phyloP scores from a whole-genome alignment of 2,113 vertebrate genomes.

The Nibea coibor region DNA sequence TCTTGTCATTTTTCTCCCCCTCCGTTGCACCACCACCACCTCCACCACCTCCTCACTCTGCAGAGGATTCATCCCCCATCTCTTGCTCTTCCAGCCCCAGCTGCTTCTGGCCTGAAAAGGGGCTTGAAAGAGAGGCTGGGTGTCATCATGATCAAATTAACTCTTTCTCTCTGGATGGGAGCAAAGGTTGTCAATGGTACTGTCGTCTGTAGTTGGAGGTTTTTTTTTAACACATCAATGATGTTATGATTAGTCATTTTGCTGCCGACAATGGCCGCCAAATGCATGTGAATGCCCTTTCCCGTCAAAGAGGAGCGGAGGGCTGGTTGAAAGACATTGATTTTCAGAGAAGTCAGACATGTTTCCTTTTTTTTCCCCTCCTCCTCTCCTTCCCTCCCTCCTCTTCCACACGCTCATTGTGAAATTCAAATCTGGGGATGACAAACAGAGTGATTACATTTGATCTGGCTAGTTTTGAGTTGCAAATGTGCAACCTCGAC shows the following conservation, averaged over 20 bases:
- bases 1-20: constrained; percentile 58
- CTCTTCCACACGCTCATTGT: constrained; percentile 68
- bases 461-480: constrained; percentile 83
- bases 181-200: constrained; percentile 84
- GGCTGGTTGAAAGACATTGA: constrained; percentile 80
- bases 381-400: constrained; percentile 22
- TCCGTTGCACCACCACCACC: neutral
- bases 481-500: constrained; percentile 81
- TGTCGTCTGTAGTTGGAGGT: constrained; percentile 62
- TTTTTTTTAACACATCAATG: constrained; percentile 75
- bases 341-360: constrained; percentile 76
- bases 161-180: constrained; percentile 82
- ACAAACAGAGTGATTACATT: constrained; percentile 84
- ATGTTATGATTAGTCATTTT: constrained; percentile 87
- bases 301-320: constrained; percentile 71
- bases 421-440: constrained; percentile 80
- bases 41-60: constrained; percentile 28
- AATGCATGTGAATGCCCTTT: constrained; percentile 81
- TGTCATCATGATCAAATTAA: constrained; percentile 86
- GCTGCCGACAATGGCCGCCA: constrained; percentile 80
- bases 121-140: constrained; percentile 77
- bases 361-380: constrained; percentile 60
- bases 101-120: constrained; percentile 82
- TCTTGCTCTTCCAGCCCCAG: constrained; percentile 79
- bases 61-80: constrained; percentile 68